phyloP scores from a whole-genome alignment of 1,140 invertebrate species.

The Carcinoscorpius rotundicauda region DNA sequence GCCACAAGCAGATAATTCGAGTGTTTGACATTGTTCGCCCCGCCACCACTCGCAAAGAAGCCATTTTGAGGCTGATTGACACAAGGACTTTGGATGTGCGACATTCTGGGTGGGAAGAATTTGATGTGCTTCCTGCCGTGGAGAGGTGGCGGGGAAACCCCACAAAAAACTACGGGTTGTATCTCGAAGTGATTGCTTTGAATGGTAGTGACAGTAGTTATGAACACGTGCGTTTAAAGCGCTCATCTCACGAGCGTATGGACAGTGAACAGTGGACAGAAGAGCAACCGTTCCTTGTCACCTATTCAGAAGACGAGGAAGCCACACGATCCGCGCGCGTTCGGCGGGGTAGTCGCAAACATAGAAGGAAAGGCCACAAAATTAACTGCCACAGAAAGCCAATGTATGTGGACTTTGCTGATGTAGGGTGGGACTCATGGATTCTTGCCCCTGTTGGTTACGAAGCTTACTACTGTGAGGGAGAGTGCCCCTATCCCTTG shows the following conservation, averaged over 20 bases:
- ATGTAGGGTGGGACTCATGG: conserved; percentile 98
- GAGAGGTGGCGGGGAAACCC: conserved; percentile 62
- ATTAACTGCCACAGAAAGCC: conserved; percentile 64
- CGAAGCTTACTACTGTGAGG: conserved; percentile 88
- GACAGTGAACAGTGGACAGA: conserved; percentile 18
- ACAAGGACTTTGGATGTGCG: conserved; percentile 53
- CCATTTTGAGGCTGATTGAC: conserved; percentile 67
- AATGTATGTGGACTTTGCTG: conserved; percentile 87
- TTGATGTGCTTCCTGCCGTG: conserved; percentile 78
- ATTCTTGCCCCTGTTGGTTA: conserved; percentile 96
- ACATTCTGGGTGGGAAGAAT: conserved; percentile 41
- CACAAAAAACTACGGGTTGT: conserved; percentile 68
- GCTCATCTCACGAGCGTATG: conserved; percentile 44
- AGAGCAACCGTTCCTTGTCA: conserved; percentile 52
- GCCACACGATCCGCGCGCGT: not conserved
- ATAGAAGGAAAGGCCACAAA: conserved; percentile 32
- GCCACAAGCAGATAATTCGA: conserved; percentile 49
- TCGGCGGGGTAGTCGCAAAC: conserved; percentile 30
- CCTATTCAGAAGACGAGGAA: conserved; percentile 40
- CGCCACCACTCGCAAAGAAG: conserved; percentile 41
- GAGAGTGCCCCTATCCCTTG: conserved; percentile 85
- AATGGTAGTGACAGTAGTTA: conserved; percentile 34
- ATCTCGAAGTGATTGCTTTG: conserved; percentile 46
- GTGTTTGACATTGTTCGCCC: conserved; percentile 74
- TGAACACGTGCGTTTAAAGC: not conserved